A percentile compares a stretch with the other conserved stretches of the same genome.
These are phyloP conservation scores for Thereva unica DNA, from an alignment of 2,888 invertebrate species.

Conservation along the genomic window DNA sequence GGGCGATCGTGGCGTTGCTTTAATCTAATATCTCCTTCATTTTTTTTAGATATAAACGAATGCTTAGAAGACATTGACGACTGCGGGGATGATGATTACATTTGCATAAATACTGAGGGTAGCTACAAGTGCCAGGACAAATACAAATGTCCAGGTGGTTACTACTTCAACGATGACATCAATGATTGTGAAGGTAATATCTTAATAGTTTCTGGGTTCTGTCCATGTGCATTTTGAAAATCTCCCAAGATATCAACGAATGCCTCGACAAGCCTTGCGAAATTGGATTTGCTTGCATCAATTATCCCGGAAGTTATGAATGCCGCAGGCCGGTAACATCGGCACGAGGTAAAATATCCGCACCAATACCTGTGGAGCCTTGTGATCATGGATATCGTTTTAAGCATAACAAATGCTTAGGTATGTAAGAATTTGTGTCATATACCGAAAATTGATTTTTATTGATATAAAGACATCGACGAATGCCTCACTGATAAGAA, in stretches of 20 bases:
- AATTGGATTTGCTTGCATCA: conserved; percentile 68
- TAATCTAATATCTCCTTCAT: conserved; percentile 3
- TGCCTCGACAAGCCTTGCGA: conserved; percentile 67
- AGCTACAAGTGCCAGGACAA: conserved; percentile 71
- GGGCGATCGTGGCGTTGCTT: neutral
- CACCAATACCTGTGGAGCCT: neutral
- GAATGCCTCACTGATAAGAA: conserved; percentile 65
- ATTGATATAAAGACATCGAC: conserved; percentile 63
- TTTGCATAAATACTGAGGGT: conserved; percentile 74
- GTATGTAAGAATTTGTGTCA: conserved; percentile 39
- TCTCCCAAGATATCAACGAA: conserved; percentile 74
- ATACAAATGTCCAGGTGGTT: conserved; percentile 67
- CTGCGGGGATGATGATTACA: conserved; percentile 68
- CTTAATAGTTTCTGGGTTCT: neutral
- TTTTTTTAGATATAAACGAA: conserved; percentile 71
- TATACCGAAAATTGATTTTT: conserved; percentile 47
- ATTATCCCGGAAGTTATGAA: conserved; percentile 74
- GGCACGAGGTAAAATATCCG: conserved; percentile 34
- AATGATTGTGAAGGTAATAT: conserved; percentile 64
- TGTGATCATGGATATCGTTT: conserved; percentile 43
- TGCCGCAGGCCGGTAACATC: conserved; percentile 56
- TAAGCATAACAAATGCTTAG: conserved; percentile 43
- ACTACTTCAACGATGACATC: conserved; percentile 62
- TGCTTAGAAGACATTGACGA: conserved; percentile 68
- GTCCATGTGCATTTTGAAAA: neutral